Conservation (phyloP, 1,140 invertebrate genomes). For the Colletes latitarsis region DNA sequence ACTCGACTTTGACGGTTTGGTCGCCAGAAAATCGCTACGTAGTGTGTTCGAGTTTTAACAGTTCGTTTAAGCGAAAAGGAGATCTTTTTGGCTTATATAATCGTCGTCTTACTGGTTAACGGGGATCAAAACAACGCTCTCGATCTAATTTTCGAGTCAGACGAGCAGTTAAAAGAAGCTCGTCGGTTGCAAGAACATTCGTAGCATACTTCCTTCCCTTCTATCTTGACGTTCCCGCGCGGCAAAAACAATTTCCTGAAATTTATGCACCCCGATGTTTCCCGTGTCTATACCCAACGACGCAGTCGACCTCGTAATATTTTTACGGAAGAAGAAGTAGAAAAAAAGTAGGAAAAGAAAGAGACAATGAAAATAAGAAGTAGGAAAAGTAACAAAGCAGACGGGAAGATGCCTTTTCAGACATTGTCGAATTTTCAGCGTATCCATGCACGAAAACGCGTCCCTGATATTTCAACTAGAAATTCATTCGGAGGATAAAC, state of each 20-base stretch:
- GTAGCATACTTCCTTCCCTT: conserved; percentile 66
- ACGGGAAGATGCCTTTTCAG: conserved; percentile 49
- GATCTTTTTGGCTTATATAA: too few species aligned
- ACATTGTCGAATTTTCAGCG: conserved; percentile 54
- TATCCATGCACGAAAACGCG: conserved; percentile 42
- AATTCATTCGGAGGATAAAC: conserved; percentile 55
- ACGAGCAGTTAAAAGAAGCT: conserved; percentile 69
- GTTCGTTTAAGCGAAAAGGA: too few species aligned
- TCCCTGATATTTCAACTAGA: conserved; percentile 55
- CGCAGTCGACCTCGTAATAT: conserved; percentile 67
- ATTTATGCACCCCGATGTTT: conserved; percentile 73
- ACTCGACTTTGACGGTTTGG: too few species aligned
- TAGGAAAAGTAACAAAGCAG: conserved; percentile 57
- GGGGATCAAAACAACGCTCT: conserved; percentile 45
- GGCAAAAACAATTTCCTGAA: conserved; percentile 75
- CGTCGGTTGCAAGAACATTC: conserved; percentile 62
- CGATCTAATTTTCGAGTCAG: conserved; percentile 71
- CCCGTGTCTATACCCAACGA: conserved; percentile 18
- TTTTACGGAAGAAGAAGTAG: conserved; percentile 61
- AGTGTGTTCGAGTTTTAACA: too few species aligned
- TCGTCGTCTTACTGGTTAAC: neutral
- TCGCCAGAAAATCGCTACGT: too few species aligned
- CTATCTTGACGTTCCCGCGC: conserved; percentile 61
- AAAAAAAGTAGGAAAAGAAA: neutral
- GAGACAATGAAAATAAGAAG: conserved; percentile 38